These are phyloP conservation scores for Tenebrosternarchus preto DNA, from an alignment of 2,113 vertebrate species.

Conservation along the genomic window DNA sequence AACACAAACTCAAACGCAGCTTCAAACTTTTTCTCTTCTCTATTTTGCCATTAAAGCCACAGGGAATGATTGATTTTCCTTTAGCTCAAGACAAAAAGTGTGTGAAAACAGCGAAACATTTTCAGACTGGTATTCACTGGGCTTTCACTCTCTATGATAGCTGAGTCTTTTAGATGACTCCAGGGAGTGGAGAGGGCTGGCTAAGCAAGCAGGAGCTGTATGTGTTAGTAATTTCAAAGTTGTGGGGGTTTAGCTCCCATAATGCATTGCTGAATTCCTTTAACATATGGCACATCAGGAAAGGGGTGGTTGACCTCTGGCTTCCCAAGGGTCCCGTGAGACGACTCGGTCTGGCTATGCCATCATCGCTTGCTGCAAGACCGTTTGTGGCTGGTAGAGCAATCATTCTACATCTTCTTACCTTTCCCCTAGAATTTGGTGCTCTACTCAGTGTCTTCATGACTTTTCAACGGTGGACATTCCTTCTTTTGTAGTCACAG, in stretches of 20 bases:
- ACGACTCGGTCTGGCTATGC: conserved; percentile 65
- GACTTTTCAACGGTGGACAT: conserved; percentile 21
- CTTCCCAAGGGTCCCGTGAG: conserved; percentile 76
- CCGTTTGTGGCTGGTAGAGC: conserved; percentile 75
- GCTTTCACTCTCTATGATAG: conserved; percentile 11
- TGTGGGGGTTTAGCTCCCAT: conserved; percentile 75
- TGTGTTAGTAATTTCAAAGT: conserved; percentile 79
- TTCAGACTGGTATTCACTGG: conserved; percentile 12
- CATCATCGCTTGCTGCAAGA: conserved; percentile 68
- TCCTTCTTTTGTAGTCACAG: conserved; percentile 30
- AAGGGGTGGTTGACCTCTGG: conserved; percentile 81
- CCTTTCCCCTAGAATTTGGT: conserved; percentile 48
- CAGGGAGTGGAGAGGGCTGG: not conserved
- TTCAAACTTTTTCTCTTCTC: not conserved
- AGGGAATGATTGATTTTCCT: not conserved
- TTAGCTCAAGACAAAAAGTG: not conserved
- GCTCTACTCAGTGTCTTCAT: conserved; percentile 20
- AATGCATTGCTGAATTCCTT: conserved; percentile 80
- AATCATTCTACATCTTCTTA: conserved; percentile 65
- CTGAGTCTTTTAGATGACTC: conserved; percentile 21
- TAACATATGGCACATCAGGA: conserved; percentile 84
- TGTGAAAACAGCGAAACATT: not conserved
- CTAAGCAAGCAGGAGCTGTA: conserved; percentile 50
- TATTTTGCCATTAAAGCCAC: not conserved
- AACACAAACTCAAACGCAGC: not conserved